Evolutionary conservation across 2,113 vertebrate species (phyloP), one percentile per base, ranked within the genome.

Genomic region (Rousettus leschenaultii): DNA sequence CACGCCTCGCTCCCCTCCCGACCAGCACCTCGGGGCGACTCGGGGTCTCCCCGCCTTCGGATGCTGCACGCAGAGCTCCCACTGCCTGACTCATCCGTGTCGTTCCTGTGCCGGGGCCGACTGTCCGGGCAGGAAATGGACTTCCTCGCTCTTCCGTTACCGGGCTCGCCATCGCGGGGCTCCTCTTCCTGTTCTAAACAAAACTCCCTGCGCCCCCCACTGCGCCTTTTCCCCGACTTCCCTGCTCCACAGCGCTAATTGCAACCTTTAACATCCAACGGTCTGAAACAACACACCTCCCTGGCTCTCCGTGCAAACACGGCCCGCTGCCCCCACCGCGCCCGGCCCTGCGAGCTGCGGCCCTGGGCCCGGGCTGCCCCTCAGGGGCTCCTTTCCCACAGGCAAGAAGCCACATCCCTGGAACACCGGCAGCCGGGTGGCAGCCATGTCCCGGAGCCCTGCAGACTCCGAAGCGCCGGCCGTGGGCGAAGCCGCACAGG

Each of bases 211-310:
- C 35, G 57, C 75, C 66, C 40, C 43, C 28, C 43, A 10, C 70
- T 13, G 53, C 35, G 57, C 75, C 66, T 57, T 35, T 28, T 5
- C 86, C 86, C 59, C 73, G 1, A 16, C 53, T 24, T 74, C 65
- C 84, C 40, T 15, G 74, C 53, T 4, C 24, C 9, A n/a, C 82
- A 65, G 57, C 28, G 80, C 18, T 66, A 74, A 90, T 74, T 86
- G 91, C 95, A 96, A 80, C 95, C 95, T 94, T 80, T 86, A 86
- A 86, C 91, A 74, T 78, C 73, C 9, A 38, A 74, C 65, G 5
- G 57, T 68, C 95, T 80, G 95, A 80, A 80, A 86, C 90, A 91
- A 91, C 87, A 91, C 86, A 26, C 13, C 45, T 63, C n/a, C 91
- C 45, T 24, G 43, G 0, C n/a, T 66, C 15, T 5, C 55, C 19